Evolutionary conservation across 2,888 invertebrate genomes (phyloP).

Genomic region (Drosophila helvetica): DNA sequence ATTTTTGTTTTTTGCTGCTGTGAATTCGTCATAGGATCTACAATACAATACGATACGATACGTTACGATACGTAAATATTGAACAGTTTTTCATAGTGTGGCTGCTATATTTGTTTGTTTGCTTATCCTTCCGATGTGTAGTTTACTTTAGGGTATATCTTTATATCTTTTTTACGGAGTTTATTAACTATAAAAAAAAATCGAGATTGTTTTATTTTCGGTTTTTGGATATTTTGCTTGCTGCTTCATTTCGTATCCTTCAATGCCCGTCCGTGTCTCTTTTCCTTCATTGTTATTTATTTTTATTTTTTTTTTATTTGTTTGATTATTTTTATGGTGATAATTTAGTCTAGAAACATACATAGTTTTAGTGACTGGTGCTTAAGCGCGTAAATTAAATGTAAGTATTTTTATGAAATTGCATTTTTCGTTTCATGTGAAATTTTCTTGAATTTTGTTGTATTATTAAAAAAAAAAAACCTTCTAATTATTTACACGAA

Average conservation of each 20-base stretch:
- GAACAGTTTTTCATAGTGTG: conserved; percentile 55
- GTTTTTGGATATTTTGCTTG: conserved; percentile 23
- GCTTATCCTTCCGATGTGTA: conserved; percentile 59
- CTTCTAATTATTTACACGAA: conserved; percentile 60
- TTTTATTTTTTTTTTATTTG: conserved; percentile 19
- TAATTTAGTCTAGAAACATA: conserved; percentile 57
- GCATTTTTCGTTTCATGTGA: conserved; percentile 11
- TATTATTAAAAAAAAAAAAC: conserved; percentile 16
- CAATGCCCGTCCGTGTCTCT: conserved; percentile 50
- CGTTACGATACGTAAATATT: conserved; percentile 55
- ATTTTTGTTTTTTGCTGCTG: conserved; percentile 12
- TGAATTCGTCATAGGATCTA: conserved; percentile 51
- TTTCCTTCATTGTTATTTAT: no score
- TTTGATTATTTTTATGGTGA: conserved; percentile 40
- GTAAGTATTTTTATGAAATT: conserved; percentile 47
- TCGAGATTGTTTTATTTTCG: conserved; percentile 21
- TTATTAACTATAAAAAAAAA: conserved; percentile 64
- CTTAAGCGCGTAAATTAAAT: conserved; percentile 63
- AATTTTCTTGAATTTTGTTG: conserved; percentile 17
- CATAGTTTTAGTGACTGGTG: conserved; percentile 75
- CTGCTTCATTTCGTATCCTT: conserved; percentile 31
- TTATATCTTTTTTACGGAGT: conserved; percentile 38
- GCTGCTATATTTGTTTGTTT: conserved; percentile 46
- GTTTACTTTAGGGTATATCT: conserved; percentile 45
- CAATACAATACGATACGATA: not conserved